Evolutionary conservation across 92 coral and sea anemone species (phyloP), one percentile per base, ranked within the genome.

Genomic region (Galaxea fascicularis): DNA sequence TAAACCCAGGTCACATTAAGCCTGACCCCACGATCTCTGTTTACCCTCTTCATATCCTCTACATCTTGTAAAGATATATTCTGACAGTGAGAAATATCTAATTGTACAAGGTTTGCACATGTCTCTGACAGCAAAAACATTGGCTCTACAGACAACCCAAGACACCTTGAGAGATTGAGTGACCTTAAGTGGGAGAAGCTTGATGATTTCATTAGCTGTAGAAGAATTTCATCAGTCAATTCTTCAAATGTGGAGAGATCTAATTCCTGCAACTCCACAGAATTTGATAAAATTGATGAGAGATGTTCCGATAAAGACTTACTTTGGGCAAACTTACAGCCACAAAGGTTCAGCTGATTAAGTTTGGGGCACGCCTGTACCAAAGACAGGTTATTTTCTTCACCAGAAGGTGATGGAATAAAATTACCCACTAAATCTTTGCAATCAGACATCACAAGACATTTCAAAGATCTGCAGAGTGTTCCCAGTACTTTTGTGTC

Each of bases 311-410:
- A 17, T n/a, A 91, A 69, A 24, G 92, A n/a, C 45, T 77, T 76
- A 17, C 71, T 26, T 3, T 74, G 63, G 13, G 90, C 53, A 70
- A 93, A 93, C 25, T 56, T 63, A 26, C 87, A 87, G 90, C 74
- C 25, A n/a, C 77, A 91, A 57, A 93, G 87, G 75, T 91, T 51
- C 13, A 93, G 91, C 52, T 20, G 15, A 65, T 54, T 82, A 10
- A 93, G 90, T 60, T 85, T 65, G 4, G 85, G 84, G 77, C 97
- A 93, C 7, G 93, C 94, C 71, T 91, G 81, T 22, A 84, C 58
- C 29, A 93, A 30, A 20, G 94, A 73, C 16, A 13, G 46, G 26
- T 57, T 41, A 29, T 62, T 76, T 44, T 73, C 82, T 7, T 52
- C 17, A 6, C 9, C 39, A 21, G 54, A 28, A 35, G 84, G 67